phyloP scores from a whole-genome alignment of 2,113 vertebrate species.

The Tapirus terrestris region DNA sequence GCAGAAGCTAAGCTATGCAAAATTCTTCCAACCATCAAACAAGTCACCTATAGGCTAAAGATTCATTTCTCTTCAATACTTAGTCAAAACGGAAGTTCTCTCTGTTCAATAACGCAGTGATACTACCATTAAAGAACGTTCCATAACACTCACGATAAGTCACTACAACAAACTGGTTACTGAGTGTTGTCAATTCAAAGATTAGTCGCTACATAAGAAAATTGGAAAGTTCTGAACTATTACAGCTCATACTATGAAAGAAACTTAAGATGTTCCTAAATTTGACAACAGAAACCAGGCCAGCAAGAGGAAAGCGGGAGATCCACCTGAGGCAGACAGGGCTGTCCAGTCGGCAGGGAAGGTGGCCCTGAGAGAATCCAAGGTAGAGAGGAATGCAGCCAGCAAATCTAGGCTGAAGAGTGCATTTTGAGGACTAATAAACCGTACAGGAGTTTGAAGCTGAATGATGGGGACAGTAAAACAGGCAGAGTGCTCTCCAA shows the following conservation, averaged over 20 bases:
- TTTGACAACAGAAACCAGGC: neutral
- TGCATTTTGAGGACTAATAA: neutral
- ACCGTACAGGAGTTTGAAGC: neutral
- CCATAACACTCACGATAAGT: neutral
- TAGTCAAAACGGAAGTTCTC: neutral
- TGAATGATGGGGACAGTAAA: neutral
- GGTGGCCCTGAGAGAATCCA: accelerated
- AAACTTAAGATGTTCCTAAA: neutral
- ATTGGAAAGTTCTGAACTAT: neutral
- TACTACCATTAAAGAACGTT: neutral
- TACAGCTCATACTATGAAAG: neutral
- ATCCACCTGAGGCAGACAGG: neutral
- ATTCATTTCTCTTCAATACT: neutral
- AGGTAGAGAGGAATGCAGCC: accelerated
- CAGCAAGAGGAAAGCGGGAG: neutral
- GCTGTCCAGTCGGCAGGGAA: neutral
- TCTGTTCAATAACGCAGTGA: neutral
- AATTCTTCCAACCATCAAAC: neutral
- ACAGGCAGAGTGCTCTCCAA: neutral
- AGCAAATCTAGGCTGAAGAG: neutral
- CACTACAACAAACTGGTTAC: neutral
- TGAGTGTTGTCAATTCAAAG: neutral
- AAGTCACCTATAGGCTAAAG: neutral
- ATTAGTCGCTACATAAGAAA: neutral
- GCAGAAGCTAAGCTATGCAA: neutral